A percentile compares a stretch with the other conserved stretches of the same genome.
These are phyloP conservation scores for Poliocrania exsul DNA, from an alignment of 2,797 vertebrate species.

Conservation along the genomic window DNA sequence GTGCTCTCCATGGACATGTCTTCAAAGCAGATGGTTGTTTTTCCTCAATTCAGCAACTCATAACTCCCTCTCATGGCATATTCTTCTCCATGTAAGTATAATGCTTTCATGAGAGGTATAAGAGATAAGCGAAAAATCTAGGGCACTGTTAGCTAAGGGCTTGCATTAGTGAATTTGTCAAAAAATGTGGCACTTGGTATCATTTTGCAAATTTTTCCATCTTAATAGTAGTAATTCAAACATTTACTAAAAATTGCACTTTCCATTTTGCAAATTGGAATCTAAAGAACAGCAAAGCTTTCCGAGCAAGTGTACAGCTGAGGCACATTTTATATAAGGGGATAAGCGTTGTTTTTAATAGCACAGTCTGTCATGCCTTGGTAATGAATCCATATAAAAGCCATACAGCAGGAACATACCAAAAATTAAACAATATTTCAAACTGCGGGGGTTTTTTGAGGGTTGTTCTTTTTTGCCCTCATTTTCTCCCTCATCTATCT, in stretches of 20 bases:
- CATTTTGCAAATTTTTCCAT: not conserved
- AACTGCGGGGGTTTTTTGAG: fast-evolving
- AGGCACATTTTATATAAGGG: not conserved
- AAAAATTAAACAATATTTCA: not conserved
- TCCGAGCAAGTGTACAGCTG: not conserved
- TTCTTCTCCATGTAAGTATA: not conserved
- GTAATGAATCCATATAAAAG: not conserved
- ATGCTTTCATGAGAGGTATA: not conserved
- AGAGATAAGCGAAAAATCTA: not conserved
- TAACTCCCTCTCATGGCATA: not conserved
- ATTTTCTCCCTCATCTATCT: not conserved
- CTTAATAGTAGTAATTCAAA: not conserved
- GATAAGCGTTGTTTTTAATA: conserved; percentile 6
- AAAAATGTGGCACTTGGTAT: not conserved
- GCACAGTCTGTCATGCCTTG: not conserved
- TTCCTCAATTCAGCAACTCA: not conserved
- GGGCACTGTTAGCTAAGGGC: not conserved
- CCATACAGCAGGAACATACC: not conserved
- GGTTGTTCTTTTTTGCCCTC: not conserved
- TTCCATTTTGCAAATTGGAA: not conserved
- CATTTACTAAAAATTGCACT: not conserved
- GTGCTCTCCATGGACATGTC: not conserved
- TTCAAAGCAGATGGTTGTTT: not conserved
- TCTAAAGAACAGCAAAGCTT: not conserved
- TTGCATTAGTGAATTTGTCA: not conserved